Base-by-base conservation (phyloP, 2,888 invertebrate species). In the Brachyptera putata region DNA sequence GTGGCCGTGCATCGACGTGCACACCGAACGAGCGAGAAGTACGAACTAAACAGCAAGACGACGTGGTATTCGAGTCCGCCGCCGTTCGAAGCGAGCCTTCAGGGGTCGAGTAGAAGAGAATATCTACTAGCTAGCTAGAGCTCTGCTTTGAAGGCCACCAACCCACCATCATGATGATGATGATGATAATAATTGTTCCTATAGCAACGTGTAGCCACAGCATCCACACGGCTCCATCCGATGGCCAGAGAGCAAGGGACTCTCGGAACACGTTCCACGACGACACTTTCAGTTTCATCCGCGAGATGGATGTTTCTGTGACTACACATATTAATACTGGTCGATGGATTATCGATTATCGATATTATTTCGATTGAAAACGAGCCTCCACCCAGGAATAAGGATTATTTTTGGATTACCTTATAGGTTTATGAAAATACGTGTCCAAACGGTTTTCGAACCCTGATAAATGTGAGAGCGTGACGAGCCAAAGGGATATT, bases 201-300 rank as follows among this genome's bases (percentile, higher is more conserved):
- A 21, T 24, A 46, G 46, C 46, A 24, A 18, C 18, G 18, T 11
- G 53, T 34, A 34, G 18, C 18, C 34, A 43, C 18, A 46, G 46
- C 46, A 46, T 46, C 46, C 46, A 36, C 18, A 50, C 11, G 30
- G 26, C 25, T 14, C 36, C 11, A 21, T 18, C 53, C 22, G 21
- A 46, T 46, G 60, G 48, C 53, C 41, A 21, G 58, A 49, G 61
- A 57, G 57, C 61, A 61, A 61, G 57, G 61, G 53, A 53, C 61
- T 61, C 57, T 30, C 46, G 21, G n/a, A 5, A 30, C 16, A 3
- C 2, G 22, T 21, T 18, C 4, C n/a, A 16, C 4, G 30, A 50
- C 21, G 46, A 50, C 26, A 50, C 53, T 53, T 53, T 34, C 53
- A 18, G 22, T 53, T 53, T 53, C 30, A 30, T 5, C 30, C 30